A percentile compares a stretch with the other conserved stretches of the same genome.
Evolutionary conservation across 2,797 vertebrate species (phyloP).

Genomic region (Salmo trutta): DNA sequence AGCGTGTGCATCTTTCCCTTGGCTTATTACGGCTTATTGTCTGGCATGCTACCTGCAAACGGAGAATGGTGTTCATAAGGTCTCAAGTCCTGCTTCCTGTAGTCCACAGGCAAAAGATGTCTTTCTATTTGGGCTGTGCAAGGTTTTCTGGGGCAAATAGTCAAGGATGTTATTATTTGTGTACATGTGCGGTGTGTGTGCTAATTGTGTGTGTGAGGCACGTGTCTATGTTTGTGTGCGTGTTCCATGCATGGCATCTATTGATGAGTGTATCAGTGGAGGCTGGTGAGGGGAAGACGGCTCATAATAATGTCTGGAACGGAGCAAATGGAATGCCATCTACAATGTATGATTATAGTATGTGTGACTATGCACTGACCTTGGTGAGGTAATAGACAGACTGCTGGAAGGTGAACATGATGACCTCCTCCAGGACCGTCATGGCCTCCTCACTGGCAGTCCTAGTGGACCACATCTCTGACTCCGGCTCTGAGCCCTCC

Average conservation of each 20-base stretch:
- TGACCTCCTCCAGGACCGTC: conserved; percentile 83
- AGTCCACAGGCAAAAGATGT: conserved; percentile 30
- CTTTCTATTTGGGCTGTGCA: conserved; percentile 14
- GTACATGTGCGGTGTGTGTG: neutral
- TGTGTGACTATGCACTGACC: conserved; percentile 52
- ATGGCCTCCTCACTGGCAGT: conserved; percentile 80
- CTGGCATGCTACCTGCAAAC: conserved; percentile 60
- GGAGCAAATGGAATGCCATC: no score
- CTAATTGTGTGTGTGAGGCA: neutral
- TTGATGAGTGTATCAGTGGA: no score
- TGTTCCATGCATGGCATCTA: neutral
- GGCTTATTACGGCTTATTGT: conserved; percentile 50
- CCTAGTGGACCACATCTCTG: conserved; percentile 69
- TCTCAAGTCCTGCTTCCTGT: conserved; percentile 56
- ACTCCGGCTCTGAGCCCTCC: conserved; percentile 46
- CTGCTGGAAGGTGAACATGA: conserved; percentile 87
- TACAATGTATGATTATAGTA: no score
- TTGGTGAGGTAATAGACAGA: conserved; percentile 84
- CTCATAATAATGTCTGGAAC: no score
- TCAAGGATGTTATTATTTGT: neutral
- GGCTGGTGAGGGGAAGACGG: no score
- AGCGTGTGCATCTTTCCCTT: conserved; percentile 50
- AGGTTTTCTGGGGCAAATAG: neutral
- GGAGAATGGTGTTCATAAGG: conserved; percentile 52
- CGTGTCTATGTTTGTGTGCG: neutral